Percentiles rank a stretch among this genome's conserved stretches.
Evolutionary conservation across 35 echinoderm and acorn worm genomes (phyloP).

Genomic region (Stichopus chloronotus): DNA sequence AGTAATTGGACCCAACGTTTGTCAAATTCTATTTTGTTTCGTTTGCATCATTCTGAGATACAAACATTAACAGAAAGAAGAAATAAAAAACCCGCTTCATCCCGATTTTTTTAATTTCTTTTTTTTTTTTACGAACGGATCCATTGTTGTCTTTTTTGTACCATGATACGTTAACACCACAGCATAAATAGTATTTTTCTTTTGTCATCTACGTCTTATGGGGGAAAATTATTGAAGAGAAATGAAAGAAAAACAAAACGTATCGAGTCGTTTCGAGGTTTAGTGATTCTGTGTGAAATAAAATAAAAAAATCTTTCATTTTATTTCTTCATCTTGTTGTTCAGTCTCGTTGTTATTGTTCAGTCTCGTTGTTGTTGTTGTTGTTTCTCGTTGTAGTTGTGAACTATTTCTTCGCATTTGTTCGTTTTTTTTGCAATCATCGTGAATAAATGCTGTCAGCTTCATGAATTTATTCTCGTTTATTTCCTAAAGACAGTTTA

Average conservation of each 20-base stretch:
- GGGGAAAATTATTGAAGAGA: constrained; percentile 58
- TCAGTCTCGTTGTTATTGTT: no score
- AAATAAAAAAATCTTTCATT: constrained; percentile 47
- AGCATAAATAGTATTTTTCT: constrained; percentile 33
- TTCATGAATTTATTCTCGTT: constrained; percentile 30
- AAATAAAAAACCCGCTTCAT: constrained; percentile 9
- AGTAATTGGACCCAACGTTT: neutral
- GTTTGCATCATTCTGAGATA: neutral
- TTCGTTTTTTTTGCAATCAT: constrained; percentile 26
- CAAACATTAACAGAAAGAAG: neutral
- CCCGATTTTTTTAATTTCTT: neutral
- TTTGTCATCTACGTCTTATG: constrained; percentile 44
- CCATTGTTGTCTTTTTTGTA: constrained; percentile 38
- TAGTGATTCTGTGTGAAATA: neutral
- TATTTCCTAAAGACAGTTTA: neutral
- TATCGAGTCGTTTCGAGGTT: neutral
- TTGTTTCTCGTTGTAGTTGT: no score
- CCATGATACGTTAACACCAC: constrained; percentile 52
- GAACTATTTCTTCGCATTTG: constrained; percentile 33
- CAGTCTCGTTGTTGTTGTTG: no score
- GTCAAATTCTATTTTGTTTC: neutral
- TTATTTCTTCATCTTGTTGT: constrained; percentile 1
- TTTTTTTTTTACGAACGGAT: constrained; percentile 53
- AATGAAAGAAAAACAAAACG: constrained; percentile 52
- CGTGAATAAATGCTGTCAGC: constrained; percentile 59